phyloP scores from a whole-genome alignment of 2,797 vertebrate species.

The Cichlasoma orientale region DNA sequence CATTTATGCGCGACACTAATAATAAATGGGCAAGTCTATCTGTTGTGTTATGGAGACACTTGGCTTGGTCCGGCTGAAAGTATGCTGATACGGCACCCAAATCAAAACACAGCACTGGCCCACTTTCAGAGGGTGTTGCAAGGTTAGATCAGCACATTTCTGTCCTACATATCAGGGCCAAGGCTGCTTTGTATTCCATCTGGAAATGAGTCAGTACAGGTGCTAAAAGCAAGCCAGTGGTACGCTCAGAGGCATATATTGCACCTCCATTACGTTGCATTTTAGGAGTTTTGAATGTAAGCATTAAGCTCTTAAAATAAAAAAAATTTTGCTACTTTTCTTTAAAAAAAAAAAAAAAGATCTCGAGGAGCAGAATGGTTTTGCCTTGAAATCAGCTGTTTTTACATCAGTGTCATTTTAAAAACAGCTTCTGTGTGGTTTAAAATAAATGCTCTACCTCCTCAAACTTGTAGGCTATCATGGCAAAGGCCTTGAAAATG shows the following conservation, averaged over 20 bases:
- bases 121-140: constrained; percentile 60
- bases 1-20: not conserved
- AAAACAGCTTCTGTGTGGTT: not conserved
- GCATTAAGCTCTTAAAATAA: not conserved
- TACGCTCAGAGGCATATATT: not conserved
- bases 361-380: not conserved
- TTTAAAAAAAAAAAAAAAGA: too few species aligned
- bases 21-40: not conserved
- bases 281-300: not conserved
- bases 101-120: constrained; percentile 50
- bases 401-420: not conserved
- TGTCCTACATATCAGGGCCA: constrained; percentile 42
- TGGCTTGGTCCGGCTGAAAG: not conserved
- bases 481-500: constrained; percentile 98
- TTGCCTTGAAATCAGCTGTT: not conserved
- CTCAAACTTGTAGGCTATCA: constrained; percentile 99
- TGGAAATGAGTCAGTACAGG: constrained; percentile 19
- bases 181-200: constrained; percentile 58
- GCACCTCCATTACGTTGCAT: too few species aligned
- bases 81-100: constrained; percentile 16
- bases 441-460: constrained; percentile 81
- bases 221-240: not conserved
- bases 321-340: not conserved
- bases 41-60: constrained; percentile 5
- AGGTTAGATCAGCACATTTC: constrained; percentile 66